Percentiles rank a stretch among this genome's conserved stretches.
Conservation (phyloP, 2,888 invertebrate genomes). For the Yponomeuta plumbellus region DNA sequence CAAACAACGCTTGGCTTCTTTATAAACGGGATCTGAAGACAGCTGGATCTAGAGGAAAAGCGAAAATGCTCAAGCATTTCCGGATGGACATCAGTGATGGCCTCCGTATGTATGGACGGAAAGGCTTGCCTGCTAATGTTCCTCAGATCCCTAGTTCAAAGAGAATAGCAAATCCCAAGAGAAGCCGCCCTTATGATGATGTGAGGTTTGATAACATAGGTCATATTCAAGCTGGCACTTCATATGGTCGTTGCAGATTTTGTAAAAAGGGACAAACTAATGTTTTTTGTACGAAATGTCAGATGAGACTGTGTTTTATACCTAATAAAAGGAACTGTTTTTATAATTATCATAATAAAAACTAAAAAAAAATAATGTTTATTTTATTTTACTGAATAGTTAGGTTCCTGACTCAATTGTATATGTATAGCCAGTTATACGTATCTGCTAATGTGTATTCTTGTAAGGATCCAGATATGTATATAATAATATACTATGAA, state of each 20-base stretch:
- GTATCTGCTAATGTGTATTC: background rate
- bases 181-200: conserved; percentile 1
- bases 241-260: too few relatives aligned
- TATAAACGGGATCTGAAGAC: conserved; percentile 13
- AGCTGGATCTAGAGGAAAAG: too few relatives aligned
- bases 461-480: background rate
- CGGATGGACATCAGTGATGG: too few relatives aligned
- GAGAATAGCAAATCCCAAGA: too few relatives aligned
- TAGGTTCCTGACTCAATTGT: background rate
- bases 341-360: background rate
- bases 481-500: conserved; percentile 1
- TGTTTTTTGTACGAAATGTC: conserved; percentile 1
- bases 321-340: background rate
- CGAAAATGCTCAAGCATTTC: too few relatives aligned
- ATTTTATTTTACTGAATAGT: background rate
- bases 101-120: too few relatives aligned
- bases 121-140: too few relatives aligned
- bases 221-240: background rate
- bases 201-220: background rate
- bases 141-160: too few relatives aligned
- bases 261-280: background rate
- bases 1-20: conserved; percentile 20
- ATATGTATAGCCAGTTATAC: background rate
- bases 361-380: background rate
- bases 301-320: conserved; percentile 1